Evolutionary conservation across 2,888 invertebrate genomes (phyloP).

Genomic region (Acrobeloides nanus): DNA sequence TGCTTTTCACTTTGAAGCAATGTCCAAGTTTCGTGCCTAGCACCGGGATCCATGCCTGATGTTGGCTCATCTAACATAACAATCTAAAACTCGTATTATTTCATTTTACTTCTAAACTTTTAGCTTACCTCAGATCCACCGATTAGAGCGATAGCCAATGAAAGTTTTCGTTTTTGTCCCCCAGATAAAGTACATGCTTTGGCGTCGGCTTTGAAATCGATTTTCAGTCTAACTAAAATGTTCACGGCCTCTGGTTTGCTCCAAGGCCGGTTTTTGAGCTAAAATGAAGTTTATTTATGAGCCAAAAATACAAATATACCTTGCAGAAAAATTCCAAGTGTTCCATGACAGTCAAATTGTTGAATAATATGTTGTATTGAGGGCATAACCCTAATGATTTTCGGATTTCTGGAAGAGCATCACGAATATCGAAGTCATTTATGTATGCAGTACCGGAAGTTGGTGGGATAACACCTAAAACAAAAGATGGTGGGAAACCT

Average conservation of each 20-base stretch:
- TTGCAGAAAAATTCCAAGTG: slow-evolving; percentile 75
- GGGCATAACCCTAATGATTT: slow-evolving; percentile 74
- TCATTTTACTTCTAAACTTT: too few species aligned
- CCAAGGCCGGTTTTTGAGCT: slow-evolving; percentile 64
- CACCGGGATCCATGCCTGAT: slow-evolving; percentile 61
- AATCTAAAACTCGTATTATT: too few species aligned
- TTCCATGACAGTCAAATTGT: slow-evolving; percentile 72
- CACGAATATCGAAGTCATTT: slow-evolving; percentile 61
- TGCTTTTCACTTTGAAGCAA: slow-evolving; percentile 63
- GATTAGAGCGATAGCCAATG: slow-evolving; percentile 70
- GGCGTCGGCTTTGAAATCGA: slow-evolving; percentile 64
- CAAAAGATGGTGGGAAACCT: slow-evolving; percentile 76
- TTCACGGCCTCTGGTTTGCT: slow-evolving; percentile 63
- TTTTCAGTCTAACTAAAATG: slow-evolving; percentile 64
- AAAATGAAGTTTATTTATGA: too few species aligned
- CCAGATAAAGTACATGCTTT: slow-evolving; percentile 63
- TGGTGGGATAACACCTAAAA: slow-evolving; percentile 34
- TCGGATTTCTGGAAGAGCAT: slow-evolving; percentile 53
- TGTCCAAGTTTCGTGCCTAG: slow-evolving; percentile 66
- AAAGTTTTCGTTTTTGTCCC: slow-evolving; percentile 72
- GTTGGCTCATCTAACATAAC: slow-evolving; percentile 49
- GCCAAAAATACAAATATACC: slow-evolving; percentile 53
- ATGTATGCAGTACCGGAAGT: slow-evolving; percentile 38
- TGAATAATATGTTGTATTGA: slow-evolving; percentile 75
- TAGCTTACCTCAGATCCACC: slow-evolving; percentile 64